Base-by-base conservation (phyloP, 2,888 invertebrate species). In the Dioctria linearis region DNA sequence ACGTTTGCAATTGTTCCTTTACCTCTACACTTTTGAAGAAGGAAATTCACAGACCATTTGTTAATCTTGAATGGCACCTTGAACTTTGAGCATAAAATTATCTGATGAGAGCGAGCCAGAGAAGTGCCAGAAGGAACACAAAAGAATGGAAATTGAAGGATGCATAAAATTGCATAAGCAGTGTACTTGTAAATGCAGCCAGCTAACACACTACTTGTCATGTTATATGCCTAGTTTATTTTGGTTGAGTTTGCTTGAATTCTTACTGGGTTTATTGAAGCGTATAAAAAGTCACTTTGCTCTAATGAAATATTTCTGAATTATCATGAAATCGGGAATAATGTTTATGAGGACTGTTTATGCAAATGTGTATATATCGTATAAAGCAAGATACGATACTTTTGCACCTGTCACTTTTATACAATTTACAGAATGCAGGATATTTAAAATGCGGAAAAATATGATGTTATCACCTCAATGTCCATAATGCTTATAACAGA, bases 21-120 rank as follows among this genome's bases (percentile, higher is more conserved):
- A 63, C 76, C 63, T 25, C 25, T 63, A 61, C 57, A 40, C 73
- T 39, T 5, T 43, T 40, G 46, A 8, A 46, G 46, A 4, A 76
- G 63, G 63, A 71, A 80, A 80, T 80, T 80, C 80, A 49, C 80
- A 65, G 80, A 39, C 80, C 73, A 80, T 80, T 80, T 73, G 71
- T 71, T 80, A 80, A 80, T 80, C 80, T 57, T 80, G 76, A 80
- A 75, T 76, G 80, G 66, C 75, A 80, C 66, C 67, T 80, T 80
- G 76, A 80, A 76, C 75, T 75, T 76, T 57, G 37, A 54, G 43
- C 25, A 59, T 76, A 57, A 75, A 66, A 66, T 75, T 80, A 76
- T 63, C 65, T 76, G 76, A 76, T 76, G 63, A 43, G 61, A 49
- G 49, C 6, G 63, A 11, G 11, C 37, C 8, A 25, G 25, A 43